Base-by-base conservation (phyloP, 1,140 invertebrate species). In the Drosophila ercepeae region DNA sequence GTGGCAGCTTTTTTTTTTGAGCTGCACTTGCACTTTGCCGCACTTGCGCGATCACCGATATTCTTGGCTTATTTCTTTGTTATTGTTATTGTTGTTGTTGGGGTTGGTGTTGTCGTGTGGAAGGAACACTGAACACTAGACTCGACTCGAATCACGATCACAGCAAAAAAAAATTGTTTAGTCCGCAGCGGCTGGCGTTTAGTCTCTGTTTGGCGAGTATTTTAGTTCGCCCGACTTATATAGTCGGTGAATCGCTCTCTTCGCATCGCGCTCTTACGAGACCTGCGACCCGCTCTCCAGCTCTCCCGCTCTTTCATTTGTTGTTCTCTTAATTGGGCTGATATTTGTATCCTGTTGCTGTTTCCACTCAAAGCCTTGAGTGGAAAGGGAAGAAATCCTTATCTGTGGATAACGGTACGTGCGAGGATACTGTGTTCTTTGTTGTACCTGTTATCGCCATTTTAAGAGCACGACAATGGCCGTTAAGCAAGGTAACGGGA, bases 391-490 rank as follows among this genome's bases (percentile, higher is more conserved):
- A n/a, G 21, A 2, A 21, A 21, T 21, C 21, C 21, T 21, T 21
- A 4, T 4, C 21, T 21, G 21, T 2, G 21, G 4, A 2, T 21
- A 21, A 21, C 21, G 21, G 2, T 21, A 2, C 21, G 2, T 21
- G 21, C 21, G 4, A 21, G 21, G 6, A 0, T 23, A 42, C n/a
- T 23, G 19, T 49, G 61, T 49, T 29, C 0, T 19, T 18, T 23
- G 21, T 52, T 19, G 21, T 64, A 65, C 19, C 60, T 48, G 34
- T 21, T 16, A 57, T 34, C 74, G 49, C 57, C 76, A 75, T 79
- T 74, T 75, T 75, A 78, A 78, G 76, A 78, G 76, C 46, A 11
- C 64, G 65, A 18, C 21, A 67, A 44, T 44, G 59, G 46, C 59
- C 25, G 63, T 45, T 29, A 54, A 60, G 50, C 65, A 55, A 69